Base-by-base conservation (phyloP, 2,797 vertebrate species). In the Micromesistius poutassou region DNA sequence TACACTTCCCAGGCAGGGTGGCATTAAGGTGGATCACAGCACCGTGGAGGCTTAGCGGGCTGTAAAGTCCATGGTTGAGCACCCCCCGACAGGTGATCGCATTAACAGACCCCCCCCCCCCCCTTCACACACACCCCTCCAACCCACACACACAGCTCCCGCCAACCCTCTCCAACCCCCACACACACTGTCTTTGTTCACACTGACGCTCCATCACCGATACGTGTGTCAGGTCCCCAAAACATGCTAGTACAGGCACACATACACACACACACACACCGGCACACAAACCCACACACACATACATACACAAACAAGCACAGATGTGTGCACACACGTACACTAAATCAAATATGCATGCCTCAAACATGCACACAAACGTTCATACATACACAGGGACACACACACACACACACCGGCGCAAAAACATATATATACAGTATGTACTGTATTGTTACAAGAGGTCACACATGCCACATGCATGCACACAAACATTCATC, bases 21-120 rank as follows among this genome's bases (percentile, higher is more conserved):
- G 76, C 16, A 68, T 83, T 77, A 76, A 25, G 72, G 71, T 81
- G 76, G 76, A 79, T 87, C 79, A 76, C 75, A 66, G 80, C 30
- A 36, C 36, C 46, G 81, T 9, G 22, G 74, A 84, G 80, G 82
- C 89, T 85, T 83, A 76, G 46, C 0, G 70, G 72, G 36, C 35
- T 71, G 73, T 36, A 76, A 81, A 86, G 82, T 77, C 4, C 76
- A 83, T 31, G 84, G 75, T 79, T 81, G 78, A 86, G 70, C 77
- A 68, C 72, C 81, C 79, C 78, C 83, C 84, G 81, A 91, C 89
- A 91, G 85, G 87, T 91, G 89, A 90, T 62, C 77, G 81, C 70
- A 78, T 87, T 87, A 85, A 74, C 78, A 74, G 31, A 73, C 55
- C 74, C 38, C 3, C 14, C 1, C 75, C 76, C 40, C 6, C 62